phyloP scores from a whole-genome alignment of 2,888 invertebrate species.

The Eilema griseolum region DNA sequence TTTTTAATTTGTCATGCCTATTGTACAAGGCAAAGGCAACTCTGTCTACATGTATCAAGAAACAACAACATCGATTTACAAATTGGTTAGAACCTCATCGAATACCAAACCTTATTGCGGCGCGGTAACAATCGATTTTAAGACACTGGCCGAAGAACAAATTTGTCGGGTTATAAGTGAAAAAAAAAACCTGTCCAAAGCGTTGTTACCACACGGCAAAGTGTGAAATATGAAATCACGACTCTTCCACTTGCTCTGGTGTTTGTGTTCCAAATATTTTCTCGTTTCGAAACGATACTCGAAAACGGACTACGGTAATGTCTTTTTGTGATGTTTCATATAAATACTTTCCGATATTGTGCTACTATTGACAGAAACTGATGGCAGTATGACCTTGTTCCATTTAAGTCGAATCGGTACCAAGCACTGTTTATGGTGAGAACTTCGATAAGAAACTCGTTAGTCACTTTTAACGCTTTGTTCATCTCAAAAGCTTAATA shows the following conservation, averaged over 20 bases:
- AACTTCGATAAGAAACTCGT: conserved; percentile 53
- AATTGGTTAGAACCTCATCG: conserved; percentile 35
- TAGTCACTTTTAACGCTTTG: conserved; percentile 51
- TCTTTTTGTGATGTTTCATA: conserved; percentile 68
- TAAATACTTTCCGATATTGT: conserved; percentile 66
- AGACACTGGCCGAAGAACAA: conserved; percentile 36
- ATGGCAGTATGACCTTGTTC: conserved; percentile 69
- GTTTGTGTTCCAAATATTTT: conserved; percentile 85
- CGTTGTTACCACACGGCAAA: conserved; percentile 78
- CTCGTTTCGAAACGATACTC: conserved; percentile 79
- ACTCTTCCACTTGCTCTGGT: conserved; percentile 78
- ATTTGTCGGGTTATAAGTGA: conserved; percentile 63
- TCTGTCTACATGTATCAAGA: conserved; percentile 53
- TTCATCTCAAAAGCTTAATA: conserved; percentile 48
- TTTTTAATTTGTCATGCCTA: conserved; percentile 75
- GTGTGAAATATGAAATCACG: conserved; percentile 88
- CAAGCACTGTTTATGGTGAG: conserved; percentile 41
- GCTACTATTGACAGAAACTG: conserved; percentile 65
- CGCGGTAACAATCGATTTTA: conserved; percentile 43
- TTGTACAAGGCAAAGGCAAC: conserved; percentile 56
- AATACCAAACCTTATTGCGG: conserved; percentile 46
- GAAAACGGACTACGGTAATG: conserved; percentile 67
- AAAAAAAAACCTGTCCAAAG: conserved; percentile 78
- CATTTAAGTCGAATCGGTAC: conserved; percentile 58
- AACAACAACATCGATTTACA: conserved; percentile 45